These are phyloP conservation scores for Metacarcinus magister DNA, from an alignment of 2,888 invertebrate species.

Conservation along the genomic window DNA sequence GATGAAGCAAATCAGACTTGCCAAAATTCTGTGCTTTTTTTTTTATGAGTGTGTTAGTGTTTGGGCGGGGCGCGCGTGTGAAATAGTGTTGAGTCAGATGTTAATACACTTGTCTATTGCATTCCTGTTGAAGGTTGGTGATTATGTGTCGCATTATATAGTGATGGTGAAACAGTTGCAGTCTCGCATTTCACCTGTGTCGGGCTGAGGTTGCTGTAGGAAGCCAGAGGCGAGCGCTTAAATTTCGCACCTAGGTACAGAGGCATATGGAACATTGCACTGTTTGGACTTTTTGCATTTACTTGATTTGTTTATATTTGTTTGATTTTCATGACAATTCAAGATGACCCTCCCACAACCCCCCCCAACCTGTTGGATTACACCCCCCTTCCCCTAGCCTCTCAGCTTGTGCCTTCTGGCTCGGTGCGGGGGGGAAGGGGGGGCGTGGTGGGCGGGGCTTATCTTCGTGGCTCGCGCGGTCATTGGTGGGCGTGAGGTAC, in stretches of 20 bases:
- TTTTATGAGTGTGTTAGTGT: neutral
- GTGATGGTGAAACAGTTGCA: neutral
- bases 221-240: slow-evolving; percentile 49
- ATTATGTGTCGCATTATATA: neutral
- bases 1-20: slow-evolving; percentile 76
- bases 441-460: slow-evolving; percentile 80
- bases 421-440: slow-evolving; percentile 70
- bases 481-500: slow-evolving; percentile 78
- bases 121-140: slow-evolving; percentile 4
- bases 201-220: slow-evolving; percentile 1
- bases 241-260: slow-evolving; percentile 66
- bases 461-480: slow-evolving; percentile 71
- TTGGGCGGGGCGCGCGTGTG: slow-evolving; percentile 14
- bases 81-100: neutral
- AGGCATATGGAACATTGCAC: slow-evolving; percentile 35
- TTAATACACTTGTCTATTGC: neutral
- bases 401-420: slow-evolving; percentile 69
- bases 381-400: slow-evolving; percentile 59
- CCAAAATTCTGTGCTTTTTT: neutral
- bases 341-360: slow-evolving; percentile 67
- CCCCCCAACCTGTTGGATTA: slow-evolving; percentile 70
- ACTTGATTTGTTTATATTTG: slow-evolving; percentile 70
- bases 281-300: slow-evolving; percentile 27
- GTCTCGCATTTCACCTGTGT: slow-evolving; percentile 46
- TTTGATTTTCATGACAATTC: slow-evolving; percentile 75